Percentiles rank a stretch among this genome's conserved stretches.
Evolutionary conservation across 2,113 vertebrate species (phyloP).

Genomic region (Nycticorax nycticorax): DNA sequence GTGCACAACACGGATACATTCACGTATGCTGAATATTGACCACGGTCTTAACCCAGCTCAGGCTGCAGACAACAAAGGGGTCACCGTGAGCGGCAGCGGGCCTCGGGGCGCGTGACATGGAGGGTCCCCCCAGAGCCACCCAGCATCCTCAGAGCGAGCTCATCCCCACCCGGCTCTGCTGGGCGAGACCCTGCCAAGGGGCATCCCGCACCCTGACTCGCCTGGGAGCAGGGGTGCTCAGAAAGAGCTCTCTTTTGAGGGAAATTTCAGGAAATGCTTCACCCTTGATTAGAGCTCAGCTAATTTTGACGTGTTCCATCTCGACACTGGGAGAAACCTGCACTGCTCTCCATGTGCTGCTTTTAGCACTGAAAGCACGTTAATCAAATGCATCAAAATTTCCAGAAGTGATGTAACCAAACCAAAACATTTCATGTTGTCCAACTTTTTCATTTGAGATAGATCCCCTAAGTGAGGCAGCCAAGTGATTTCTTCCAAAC

Average conservation of each 20-base stretch:
- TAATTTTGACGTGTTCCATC: neutral
- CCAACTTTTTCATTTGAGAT: neutral
- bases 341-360: neutral
- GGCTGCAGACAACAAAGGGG: neutral
- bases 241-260: neutral
- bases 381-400: neutral
- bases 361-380: neutral
- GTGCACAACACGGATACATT: neutral
- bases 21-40: neutral
- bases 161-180: fast-evolving
- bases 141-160: neutral
- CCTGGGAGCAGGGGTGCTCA: neutral
- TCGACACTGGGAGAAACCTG: neutral
- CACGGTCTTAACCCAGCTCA: fast-evolving
- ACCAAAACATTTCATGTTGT: neutral
- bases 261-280: neutral
- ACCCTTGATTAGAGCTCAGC: neutral
- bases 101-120: fast-evolving
- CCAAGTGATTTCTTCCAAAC: neutral
- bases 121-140: neutral
- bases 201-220: fast-evolving
- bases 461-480: neutral
- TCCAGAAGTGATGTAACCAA: neutral
- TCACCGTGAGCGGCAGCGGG: fast-evolving
- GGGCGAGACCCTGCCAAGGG: neutral